Evolutionary conservation across 2,113 vertebrate species (phyloP).

Genomic region (Manacus vitellinus): DNA sequence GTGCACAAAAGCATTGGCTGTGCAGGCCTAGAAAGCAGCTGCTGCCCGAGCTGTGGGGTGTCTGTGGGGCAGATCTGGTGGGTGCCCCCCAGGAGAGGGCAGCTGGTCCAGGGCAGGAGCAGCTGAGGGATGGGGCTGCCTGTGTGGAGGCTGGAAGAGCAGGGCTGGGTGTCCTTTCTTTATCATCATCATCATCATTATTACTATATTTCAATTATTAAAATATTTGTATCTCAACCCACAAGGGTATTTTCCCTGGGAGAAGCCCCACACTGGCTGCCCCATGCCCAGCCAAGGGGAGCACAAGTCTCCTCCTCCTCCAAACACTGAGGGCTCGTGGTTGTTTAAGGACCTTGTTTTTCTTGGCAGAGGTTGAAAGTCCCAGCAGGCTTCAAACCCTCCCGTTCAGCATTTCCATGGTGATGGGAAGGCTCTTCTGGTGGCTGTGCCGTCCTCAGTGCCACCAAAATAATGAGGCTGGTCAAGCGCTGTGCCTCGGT

Average conservation of each 20-base stretch:
- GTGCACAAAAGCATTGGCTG: neutral
- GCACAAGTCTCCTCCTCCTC: fast-evolving
- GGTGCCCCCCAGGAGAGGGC: fast-evolving
- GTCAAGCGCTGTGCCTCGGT: fast-evolving
- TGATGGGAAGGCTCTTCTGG: neutral
- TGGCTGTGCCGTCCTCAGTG: neutral
- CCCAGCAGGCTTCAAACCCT: constrained; percentile 3
- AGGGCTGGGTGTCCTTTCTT: neutral
- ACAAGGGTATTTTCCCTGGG: neutral
- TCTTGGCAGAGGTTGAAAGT: neutral
- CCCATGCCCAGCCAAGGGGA: neutral
- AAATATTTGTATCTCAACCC: neutral
- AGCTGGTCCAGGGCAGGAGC: neutral
- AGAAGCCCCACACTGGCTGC: neutral
- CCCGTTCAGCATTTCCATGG: constrained; percentile 40
- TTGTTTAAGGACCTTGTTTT: neutral
- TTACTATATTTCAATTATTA: neutral
- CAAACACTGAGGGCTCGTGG: fast-evolving
- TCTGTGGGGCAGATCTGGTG: neutral
- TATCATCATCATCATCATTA: neutral
- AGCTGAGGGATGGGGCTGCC: neutral
- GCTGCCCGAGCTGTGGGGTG: neutral
- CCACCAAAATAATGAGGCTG: neutral
- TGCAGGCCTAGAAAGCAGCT: neutral
- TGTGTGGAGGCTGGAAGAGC: neutral